Evolutionary conservation across 30 jellyfish, hydroid and myxozoan genomes (phyloP), one percentile per base, ranked within the genome.

Genomic region (Hydractinia symbiolongicarpus): DNA sequence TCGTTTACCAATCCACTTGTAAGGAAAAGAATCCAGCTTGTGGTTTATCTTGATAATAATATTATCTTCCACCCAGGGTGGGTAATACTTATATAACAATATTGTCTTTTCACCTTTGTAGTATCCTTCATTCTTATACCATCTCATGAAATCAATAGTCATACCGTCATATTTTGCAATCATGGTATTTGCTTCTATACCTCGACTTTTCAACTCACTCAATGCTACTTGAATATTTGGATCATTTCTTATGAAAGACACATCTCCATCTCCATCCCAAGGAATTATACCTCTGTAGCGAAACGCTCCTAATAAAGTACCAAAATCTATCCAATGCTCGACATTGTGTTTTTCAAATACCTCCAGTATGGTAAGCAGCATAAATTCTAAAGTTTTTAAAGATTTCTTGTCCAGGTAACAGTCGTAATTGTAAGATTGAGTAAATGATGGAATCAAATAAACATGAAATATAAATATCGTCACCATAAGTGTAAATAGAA

Each of bases 201-300:
- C 97, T 61, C 61, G 77, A 15, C 49, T 70, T 7, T 57, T 78
- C 9, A 89, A 77, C 50, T 66, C 83, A 49, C n/a, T 50, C 10
- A 64, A 20, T 72, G 94, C 95, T 2, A 55, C 61, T 6, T 21
- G 56, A n/a, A 84, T 83, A 79, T 77, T 77, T 17, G 79, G 67
- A 20, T 54, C 67, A 10, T 53, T 66, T 5, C 70, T 77, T 7
- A 85, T 19, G 17, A 90, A 52, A 49, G 95, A 90, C 8, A 90
- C 78, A 75, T 90, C 97, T 4, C 95, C 97, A 50, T 90, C 97
- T 10, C 88, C 89, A 62, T 90, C 97, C 97, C 97, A 90, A 0
- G 97, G 96, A 20, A 90, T 71, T 19, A 90, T 76, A 5, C 80
- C 90, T 15, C 84, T 60, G 67, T 73, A 21, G 44, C 92, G 67